Base-by-base conservation (phyloP, 2,797 vertebrate genomes). In the Pantherophis vulpinus region DNA sequence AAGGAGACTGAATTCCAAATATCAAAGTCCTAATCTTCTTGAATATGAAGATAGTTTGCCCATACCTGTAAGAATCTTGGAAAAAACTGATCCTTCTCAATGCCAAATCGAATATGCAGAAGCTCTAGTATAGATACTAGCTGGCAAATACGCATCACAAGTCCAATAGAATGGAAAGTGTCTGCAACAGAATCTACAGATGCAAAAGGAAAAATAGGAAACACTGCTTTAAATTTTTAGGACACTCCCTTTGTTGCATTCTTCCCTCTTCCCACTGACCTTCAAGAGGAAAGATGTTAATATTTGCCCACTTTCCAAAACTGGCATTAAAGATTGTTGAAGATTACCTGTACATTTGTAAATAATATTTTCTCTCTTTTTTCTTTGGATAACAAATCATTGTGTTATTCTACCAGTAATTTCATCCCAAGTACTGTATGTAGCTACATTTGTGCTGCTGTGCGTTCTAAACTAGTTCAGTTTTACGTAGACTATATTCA, bases 111-210 rank as follows among this genome's bases (percentile, higher is more conserved):
- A 7, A 99, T 98, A 90, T 99, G 99, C 95, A 99, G 98, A 58
- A 99, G 97, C 96, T 99, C 99, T 97, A 99, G 79, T 0, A 98
- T 16, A 32, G 99, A 99, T 20, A 99, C 91, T 93, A 98, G 97
- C 94, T 99, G 99, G 97, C 99, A 99, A 94, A 98, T 95, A 87
- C 98, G 98, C 99, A 99, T 99, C 94, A 98, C 98, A 0, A 99
- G 97, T 47, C 99, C 99, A n/a, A 99, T 98, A 0, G 98, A 98
- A 96, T 99, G 98, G 95, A 99, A 99, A 0, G 98, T 99, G 96
- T 99, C 99, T 0, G 98, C 98, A 93, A 99, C 18, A 2, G 98
- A 98, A 97, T 98, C 99, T 99, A 95, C 32, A 93, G 89, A 42
- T 51, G 55, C 66, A 92, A 87, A 55, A 1, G 74, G 37, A 10